Base-by-base conservation (phyloP, 2,888 invertebrate genomes). In the Sepiola atlantica region DNA sequence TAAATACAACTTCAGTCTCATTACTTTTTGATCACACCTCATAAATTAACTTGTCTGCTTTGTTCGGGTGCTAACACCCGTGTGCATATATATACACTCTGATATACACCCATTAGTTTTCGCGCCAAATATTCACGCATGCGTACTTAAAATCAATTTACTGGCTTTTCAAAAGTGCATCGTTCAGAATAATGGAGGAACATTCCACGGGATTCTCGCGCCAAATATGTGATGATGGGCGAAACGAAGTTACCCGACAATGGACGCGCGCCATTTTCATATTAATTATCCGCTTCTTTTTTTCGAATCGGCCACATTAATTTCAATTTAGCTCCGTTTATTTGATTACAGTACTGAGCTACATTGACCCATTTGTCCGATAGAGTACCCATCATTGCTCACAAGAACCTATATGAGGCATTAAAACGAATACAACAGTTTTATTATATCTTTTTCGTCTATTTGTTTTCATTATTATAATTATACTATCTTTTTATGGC, bases 221-320 rank as follows among this genome's bases (percentile, higher is more conserved):
- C 77, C 77, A 77, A 77, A 77, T 77, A 77, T 77, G 77, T 77
- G 77, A 77, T 77, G 77, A 77, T 77, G 77, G 32, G 77, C n/a
- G 77, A 77, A 77, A 77, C 77, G 32, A 77, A 77, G 32, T 77
- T 77, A 77, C 16, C 16, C n/a, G 77, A 32, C 77, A 77, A 77
- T n/a, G 77, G 77, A n/a, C n/a, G 77, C 16, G n/a, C 77, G 77
- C 77, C 18, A 16, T 10, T 77, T 77, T 77, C 77, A 14, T 77
- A 77, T 77, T 77, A 77, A 77, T 77, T 77, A 77, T 77, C 77
- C 77, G 32, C n/a, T 77, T 77, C 32, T 77, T 32, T 28, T 32
- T 77, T 32, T n/a, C 77, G 4, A 77, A 32, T 77, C 14, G 77
- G 12, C 32, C 8, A 77, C 77, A 77, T 77, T 77, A 77, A 77